These are phyloP conservation scores for Pristionchus fissidentatus DNA, from an alignment of 2,888 invertebrate species.

Conservation along the genomic window DNA sequence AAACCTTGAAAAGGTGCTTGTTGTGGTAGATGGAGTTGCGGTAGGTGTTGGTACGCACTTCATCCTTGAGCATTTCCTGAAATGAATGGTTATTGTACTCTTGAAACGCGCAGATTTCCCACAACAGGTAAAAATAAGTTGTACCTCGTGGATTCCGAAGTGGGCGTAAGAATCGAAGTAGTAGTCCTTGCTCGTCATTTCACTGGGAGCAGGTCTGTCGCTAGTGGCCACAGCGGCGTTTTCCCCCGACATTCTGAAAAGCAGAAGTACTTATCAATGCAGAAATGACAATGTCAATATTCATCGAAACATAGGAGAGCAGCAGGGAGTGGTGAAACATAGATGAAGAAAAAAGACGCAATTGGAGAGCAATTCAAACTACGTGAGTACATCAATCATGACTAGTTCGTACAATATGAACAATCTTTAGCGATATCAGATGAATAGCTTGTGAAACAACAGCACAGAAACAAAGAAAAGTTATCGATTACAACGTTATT, in stretches of 20 bases:
- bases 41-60: constrained; percentile 97
- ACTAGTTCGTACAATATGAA: not conserved
- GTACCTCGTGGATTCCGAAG: constrained; percentile 96
- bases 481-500: constrained; percentile 4
- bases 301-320: too few species aligned
- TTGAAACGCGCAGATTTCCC: not conserved
- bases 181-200: constrained; percentile 99
- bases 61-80: constrained; percentile 98
- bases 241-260: constrained; percentile 40
- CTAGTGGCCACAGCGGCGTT: not conserved
- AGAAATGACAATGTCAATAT: too few species aligned
- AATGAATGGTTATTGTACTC: constrained; percentile 27
- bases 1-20: constrained; percentile 84
- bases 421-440: not conserved
- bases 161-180: constrained; percentile 99
- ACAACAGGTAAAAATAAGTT: too few species aligned
- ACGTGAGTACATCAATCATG: not conserved
- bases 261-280: not conserved
- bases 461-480: not conserved
- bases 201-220: constrained; percentile 76
- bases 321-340: not conserved
- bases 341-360: not conserved
- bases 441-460: not conserved
- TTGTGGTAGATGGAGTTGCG: constrained; percentile 99
- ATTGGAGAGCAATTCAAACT: not conserved